Conservation (phyloP, 2,797 vertebrate genomes). For the Cetoscarus ocellatus region DNA sequence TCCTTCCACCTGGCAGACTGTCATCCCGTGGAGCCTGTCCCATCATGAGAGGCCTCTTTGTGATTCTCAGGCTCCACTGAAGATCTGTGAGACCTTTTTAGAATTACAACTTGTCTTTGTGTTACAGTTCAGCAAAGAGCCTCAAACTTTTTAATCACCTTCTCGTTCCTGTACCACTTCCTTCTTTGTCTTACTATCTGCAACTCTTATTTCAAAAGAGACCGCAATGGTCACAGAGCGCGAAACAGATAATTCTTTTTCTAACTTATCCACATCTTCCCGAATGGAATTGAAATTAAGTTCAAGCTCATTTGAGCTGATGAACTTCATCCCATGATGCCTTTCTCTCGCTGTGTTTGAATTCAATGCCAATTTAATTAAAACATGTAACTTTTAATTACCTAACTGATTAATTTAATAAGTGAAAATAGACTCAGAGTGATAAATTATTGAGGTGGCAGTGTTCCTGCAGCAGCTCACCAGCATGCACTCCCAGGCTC, state of each 20-base stretch:
- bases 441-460: conserved; percentile 78
- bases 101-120: neutral
- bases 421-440: conserved; percentile 74
- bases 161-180: neutral
- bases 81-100: neutral
- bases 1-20: too few species aligned
- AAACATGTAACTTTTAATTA: conserved; percentile 86
- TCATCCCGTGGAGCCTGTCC: neutral
- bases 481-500: conserved; percentile 36
- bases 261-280: conserved; percentile 67
- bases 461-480: conserved; percentile 66
- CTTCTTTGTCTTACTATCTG: conserved; percentile 50
- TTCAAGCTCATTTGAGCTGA: conserved; percentile 71
- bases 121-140: neutral
- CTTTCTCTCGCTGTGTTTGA: conserved; percentile 73
- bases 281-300: conserved; percentile 72
- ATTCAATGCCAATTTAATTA: conserved; percentile 82
- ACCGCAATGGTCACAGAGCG: conserved; percentile 61
- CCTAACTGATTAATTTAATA: conserved; percentile 83
- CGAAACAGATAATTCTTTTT: conserved; percentile 63
- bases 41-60: neutral
- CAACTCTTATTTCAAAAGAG: conserved; percentile 49
- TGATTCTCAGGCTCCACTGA: neutral
- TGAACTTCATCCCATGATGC: conserved; percentile 71
- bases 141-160: conserved; percentile 16